phyloP scores from a whole-genome alignment of 53 echinoderm and acorn worm species.

The Pentamera pediparva region DNA sequence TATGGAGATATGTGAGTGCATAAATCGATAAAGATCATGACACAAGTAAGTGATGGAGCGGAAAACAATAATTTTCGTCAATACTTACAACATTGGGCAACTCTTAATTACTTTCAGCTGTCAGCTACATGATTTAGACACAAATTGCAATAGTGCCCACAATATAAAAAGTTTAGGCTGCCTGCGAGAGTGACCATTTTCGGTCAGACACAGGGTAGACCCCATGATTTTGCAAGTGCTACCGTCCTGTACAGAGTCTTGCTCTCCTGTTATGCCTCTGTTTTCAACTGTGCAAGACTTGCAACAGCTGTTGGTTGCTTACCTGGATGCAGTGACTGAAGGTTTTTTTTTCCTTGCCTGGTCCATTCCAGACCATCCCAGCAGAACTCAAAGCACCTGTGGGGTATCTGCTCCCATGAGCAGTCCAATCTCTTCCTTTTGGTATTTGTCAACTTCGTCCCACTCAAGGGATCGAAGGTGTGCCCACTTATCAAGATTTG shows the following conservation, averaged over 20 bases:
- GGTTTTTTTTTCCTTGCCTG: background rate
- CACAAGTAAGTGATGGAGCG: no score
- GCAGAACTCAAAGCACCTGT: slow-evolving; percentile 31
- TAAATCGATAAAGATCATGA: no score
- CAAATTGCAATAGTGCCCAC: no score
- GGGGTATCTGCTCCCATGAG: slow-evolving; percentile 39
- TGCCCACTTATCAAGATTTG: slow-evolving; percentile 29
- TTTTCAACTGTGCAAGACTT: slow-evolving; percentile 48
- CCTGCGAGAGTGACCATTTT: slow-evolving; percentile 29
- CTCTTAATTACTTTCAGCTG: no score
- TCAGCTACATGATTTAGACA: no score
- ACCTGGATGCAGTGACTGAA: slow-evolving; percentile 13
- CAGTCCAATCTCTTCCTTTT: background rate
- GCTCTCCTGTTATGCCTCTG: slow-evolving; percentile 28
- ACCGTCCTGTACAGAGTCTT: slow-evolving; percentile 33
- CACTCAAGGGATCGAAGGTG: slow-evolving; percentile 23
- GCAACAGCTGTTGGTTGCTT: slow-evolving; percentile 41
- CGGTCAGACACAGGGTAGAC: background rate
- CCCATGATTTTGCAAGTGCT: slow-evolving; percentile 33
- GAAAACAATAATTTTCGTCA: no score
- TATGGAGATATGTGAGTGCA: no score
- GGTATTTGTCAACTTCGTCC: slow-evolving; percentile 3
- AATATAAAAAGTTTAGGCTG: no score
- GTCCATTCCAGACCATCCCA: slow-evolving; percentile 45
- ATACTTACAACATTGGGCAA: no score